Evolutionary conservation across 2,888 invertebrate genomes (phyloP), one percentile per base, ranked within the genome.

Genomic region (Thysanoteuthis rhombus): DNA sequence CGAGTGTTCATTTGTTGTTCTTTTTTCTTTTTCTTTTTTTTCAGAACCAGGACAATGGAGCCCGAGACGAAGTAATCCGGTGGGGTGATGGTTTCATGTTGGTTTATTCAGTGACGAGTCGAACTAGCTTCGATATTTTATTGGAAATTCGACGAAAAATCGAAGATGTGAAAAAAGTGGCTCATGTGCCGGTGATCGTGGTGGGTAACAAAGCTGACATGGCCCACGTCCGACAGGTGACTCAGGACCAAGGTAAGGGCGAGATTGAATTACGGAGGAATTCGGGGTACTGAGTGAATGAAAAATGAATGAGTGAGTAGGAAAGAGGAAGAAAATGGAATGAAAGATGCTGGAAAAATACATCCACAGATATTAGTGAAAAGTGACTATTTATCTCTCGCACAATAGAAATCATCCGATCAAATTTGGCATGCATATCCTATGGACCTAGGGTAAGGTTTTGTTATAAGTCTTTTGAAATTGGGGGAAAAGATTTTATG

Each of bases 61-160:
- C 95, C 0, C 93, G 96, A 12, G 96, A 96, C 39, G 96, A 96
- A 89, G 95, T 96, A 32, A 94, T 96, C 39, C 95, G 96, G 25
- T 96, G 96, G 96, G 96, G 96, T 38, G 96, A 96, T 94, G 96
- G 96, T 36, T 96, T 96, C 93, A 95, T 96, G 93, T 94, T 96
- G 39, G 96, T 96, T 40, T 96, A 96, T 94, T 96, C 96, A 2
- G 96, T 96, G 75, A 96, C 96, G 45, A 95, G 95, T 93, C 95
- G 96, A 93, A 95, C 95, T 92, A 95, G 96, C 28, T 96, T 96
- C 93, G 95, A 96, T 40, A 93, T 95, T 12, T 94, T 96, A 42
- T 93, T 95, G 32, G 96, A 96, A 39, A 94, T 96, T 19, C 94
- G 95, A 93, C 95, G 95, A 90, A 95, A 95, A 93, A 95, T 96